Base-by-base conservation (phyloP, 2,113 vertebrate genomes). In the Cyprichromis sp. region DNA sequence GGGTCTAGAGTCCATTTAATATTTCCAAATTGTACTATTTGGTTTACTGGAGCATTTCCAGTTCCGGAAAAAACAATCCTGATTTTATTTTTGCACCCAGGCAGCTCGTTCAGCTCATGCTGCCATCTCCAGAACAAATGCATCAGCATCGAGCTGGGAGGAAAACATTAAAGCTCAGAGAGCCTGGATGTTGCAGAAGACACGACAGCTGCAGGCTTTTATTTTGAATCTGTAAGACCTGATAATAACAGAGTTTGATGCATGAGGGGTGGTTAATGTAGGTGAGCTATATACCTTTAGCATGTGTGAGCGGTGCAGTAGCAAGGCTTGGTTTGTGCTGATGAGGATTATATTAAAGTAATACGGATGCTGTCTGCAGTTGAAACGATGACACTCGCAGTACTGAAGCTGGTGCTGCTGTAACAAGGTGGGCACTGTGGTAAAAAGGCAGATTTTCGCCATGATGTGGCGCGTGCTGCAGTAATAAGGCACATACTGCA, bases 401-500 rank as follows among this genome's bases (percentile, higher is more conserved):
- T 79, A 38, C n/a, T 79, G 36, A 78, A 54, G 85, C 87, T 3
- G 47, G 61, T 82, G 85, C 88, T 81, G 84, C 81, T 53, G 47
- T 87, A 84, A 76, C 34, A 88, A 89, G 84, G 83, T 73, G 80
- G 59, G 83, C 89, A 45, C 47, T 12, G 50, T 68, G 80, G 63
- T 86, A 83, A 81, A 84, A 53, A 83, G 68, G 84, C 81, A 2
- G 9, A 45, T 31, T 12, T 10, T 85, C 85, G 88, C 71, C 45
- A 83, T 36, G 76, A 73, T 81, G 52, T 38, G 7, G 80, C 12
- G 73, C 24, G 26, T 29, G 81, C 87, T 88, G 89, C 86, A 88
- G 91, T 87, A 90, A 90, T 88, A 90, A 88, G 88, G 83, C 81
- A 47, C 50, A 88, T 55, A 16, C 89, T 86, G 90, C 91, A 83